A percentile compares a stretch with the other conserved stretches of the same genome.
These are phyloP conservation scores for Argyrosomus japonicus DNA, from an alignment of 2,113 vertebrate genomes.

Conservation along the genomic window DNA sequence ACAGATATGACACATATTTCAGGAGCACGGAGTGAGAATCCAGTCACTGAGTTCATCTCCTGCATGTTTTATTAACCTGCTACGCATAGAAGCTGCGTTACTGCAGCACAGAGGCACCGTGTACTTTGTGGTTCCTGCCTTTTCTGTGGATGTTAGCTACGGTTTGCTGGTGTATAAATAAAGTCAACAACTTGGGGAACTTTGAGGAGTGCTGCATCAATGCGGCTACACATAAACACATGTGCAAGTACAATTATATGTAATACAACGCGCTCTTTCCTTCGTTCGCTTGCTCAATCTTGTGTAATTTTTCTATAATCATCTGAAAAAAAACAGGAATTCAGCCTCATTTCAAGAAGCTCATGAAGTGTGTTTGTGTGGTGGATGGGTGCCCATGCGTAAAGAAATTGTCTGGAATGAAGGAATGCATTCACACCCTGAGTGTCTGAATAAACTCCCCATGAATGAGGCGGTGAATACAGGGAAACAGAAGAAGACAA, in stretches of 20 bases:
- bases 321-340: neutral
- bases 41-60: constrained; percentile 26
- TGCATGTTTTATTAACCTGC: constrained; percentile 24
- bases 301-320: neutral
- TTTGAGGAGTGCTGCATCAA: neutral
- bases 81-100: neutral
- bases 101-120: constrained; percentile 2
- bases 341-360: constrained; percentile 3
- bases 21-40: constrained; percentile 3
- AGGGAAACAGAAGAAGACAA: constrained; percentile 26
- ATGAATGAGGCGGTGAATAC: constrained; percentile 54
- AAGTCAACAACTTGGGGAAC: constrained; percentile 32
- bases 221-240: neutral
- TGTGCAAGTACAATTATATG: neutral
- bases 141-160: constrained; percentile 1
- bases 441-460: constrained; percentile 72
- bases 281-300: neutral
- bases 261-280: neutral
- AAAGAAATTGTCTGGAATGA: constrained; percentile 68
- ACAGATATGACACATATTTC: constrained; percentile 17
- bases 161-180: constrained; percentile 30
- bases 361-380: constrained; percentile 32
- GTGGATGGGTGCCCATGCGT: constrained; percentile 60
- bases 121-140: neutral
- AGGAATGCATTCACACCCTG: constrained; percentile 75